These are phyloP conservation scores for Dendrolimus houi DNA, from an alignment of 2,888 invertebrate genomes.

Conservation along the genomic window DNA sequence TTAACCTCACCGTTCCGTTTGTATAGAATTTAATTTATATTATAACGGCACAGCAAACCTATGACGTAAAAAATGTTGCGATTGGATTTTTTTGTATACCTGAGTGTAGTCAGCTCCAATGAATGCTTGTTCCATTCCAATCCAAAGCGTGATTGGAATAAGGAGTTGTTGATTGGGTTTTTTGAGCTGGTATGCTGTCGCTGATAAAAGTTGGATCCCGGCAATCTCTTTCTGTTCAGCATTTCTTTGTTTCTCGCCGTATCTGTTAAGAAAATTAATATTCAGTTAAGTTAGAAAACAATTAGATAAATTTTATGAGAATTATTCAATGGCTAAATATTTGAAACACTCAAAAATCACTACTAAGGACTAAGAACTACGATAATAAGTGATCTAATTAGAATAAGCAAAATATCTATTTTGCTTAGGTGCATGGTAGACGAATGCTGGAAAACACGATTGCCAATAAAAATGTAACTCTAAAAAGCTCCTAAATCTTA, in stretches of 20 bases:
- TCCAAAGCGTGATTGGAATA: slow-evolving; percentile 96
- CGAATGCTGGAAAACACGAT: no score
- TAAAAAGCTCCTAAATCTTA: no score
- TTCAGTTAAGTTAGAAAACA: no score
- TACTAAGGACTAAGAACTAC: no score
- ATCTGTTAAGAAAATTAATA: slow-evolving; percentile 61
- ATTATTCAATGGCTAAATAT: no score
- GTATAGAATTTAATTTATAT: slow-evolving; percentile 16
- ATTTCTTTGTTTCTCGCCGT: slow-evolving; percentile 89
- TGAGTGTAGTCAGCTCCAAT: slow-evolving; percentile 94
- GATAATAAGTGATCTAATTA: no score
- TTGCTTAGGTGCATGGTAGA: no score
- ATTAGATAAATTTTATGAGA: no score
- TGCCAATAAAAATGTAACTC: no score
- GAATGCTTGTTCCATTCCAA: slow-evolving; percentile 98
- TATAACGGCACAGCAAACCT: slow-evolving; percentile 18
- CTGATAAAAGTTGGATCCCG: slow-evolving; percentile 88
- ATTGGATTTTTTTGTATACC: slow-evolving; percentile 48
- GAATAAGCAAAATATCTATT: no score
- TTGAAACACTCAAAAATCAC: no score
- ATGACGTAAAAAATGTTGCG: slow-evolving; percentile 10
- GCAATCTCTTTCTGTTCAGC: slow-evolving; percentile 83
- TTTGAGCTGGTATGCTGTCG: slow-evolving; percentile 92
- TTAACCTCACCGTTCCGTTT: slow-evolving; percentile 11
- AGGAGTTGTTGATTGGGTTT: slow-evolving; percentile 94